Base-by-base conservation (phyloP, 2,797 vertebrate genomes). In the Eulemur coronatus region DNA sequence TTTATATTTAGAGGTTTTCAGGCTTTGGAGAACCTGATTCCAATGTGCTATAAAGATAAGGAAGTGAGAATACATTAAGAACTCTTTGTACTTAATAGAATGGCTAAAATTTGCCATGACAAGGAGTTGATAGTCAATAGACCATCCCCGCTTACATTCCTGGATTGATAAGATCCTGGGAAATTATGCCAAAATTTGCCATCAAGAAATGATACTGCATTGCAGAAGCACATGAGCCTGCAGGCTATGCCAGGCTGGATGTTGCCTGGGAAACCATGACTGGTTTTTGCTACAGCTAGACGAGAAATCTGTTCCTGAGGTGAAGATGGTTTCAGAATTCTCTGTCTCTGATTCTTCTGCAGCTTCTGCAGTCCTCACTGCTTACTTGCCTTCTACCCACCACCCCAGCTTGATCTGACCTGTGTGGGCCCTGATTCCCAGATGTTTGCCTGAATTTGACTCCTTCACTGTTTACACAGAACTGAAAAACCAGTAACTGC, bases 231-330 rank as follows among this genome's bases (percentile, higher is more conserved):
- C 15, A 2, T 26, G 72, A 57, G 30, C 79, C 84, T 72, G 75
- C 67, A 67, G 86, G 43, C 79, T 73, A 2, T 18, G 48, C 81
- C 72, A 65, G 80, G 33, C 52, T 57, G 69, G 70, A 61, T 15
- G 90, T 96, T 97, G 92, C 96, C 96, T 78, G 38, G 95, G 96
- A 94, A 95, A 97, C 95, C 35, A 30, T 65, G 48, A 46, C 52
- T 59, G 79, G 84, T 65, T 94, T 87, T 67, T 84, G 30, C 35
- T 93, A 17, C 9, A 72, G 43, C 91, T 87, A 70, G 55, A 96
- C 91, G n/a, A 79, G 38, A 91, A 91, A 46, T 20, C 78, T 57
- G n/a, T 69, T 94, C 65, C 85, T 41, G 55, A 92, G 72, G 73
- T 12, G n/a, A 80, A 41, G 35, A 30, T 26, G 12, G 17, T 67